Evolutionary conservation across 2,888 invertebrate species (phyloP).

Genomic region (Agriotes lineatus): DNA sequence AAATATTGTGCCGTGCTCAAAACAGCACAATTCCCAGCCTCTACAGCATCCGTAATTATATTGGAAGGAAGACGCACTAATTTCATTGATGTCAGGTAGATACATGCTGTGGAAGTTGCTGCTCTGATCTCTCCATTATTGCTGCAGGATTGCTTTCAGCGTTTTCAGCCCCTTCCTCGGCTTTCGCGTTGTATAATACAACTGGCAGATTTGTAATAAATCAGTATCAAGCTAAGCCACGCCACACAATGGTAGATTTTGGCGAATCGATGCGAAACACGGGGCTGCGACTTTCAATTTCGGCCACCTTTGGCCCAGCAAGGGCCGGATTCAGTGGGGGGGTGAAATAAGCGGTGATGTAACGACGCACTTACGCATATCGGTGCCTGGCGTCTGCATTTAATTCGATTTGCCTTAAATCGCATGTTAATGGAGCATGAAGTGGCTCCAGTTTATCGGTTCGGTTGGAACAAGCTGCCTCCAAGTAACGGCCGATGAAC

Average conservation of each 20-base stretch:
- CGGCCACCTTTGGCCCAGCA: neutral
- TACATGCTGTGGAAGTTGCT: slow-evolving; percentile 12
- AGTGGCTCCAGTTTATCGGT: neutral
- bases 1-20: neutral
- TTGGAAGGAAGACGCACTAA: slow-evolving; percentile 8
- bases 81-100: slow-evolving; percentile 18
- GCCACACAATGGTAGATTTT: slow-evolving; percentile 24
- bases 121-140: slow-evolving; percentile 16
- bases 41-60: slow-evolving; percentile 7
- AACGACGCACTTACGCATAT: slow-evolving; percentile 1
- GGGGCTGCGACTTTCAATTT: neutral
- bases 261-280: slow-evolving; percentile 21
- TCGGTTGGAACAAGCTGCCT: slow-evolving; percentile 6
- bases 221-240: slow-evolving; percentile 28
- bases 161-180: slow-evolving; percentile 14
- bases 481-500: slow-evolving; percentile 24
- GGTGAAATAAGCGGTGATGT: slow-evolving; percentile 6
- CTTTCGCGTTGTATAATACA: slow-evolving; percentile 17
- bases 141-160: slow-evolving; percentile 2
- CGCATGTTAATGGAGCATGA: neutral
- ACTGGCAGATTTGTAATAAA: slow-evolving; percentile 30
- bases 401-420: neutral
- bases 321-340: neutral
- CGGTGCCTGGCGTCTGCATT: neutral
- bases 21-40: neutral